phyloP scores from a whole-genome alignment of 1,140 invertebrate genomes.

The Leguminivora glycinivorella region DNA sequence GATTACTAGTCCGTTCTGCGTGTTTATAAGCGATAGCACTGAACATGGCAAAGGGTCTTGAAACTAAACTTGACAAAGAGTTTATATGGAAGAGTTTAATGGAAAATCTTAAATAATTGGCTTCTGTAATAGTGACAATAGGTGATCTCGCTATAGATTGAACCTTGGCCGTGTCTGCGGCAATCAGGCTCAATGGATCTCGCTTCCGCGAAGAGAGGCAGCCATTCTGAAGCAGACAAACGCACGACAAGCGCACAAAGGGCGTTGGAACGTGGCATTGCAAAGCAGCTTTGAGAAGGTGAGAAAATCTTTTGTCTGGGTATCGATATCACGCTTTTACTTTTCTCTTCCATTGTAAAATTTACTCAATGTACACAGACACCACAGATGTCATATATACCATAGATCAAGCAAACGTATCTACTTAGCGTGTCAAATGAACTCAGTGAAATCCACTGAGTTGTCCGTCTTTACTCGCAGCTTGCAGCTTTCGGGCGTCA shows the following conservation, averaged over 20 bases:
- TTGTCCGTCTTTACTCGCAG: no score
- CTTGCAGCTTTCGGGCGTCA: no score
- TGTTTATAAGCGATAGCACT: not conserved
- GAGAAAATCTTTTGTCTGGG: not conserved
- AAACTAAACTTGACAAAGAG: constrained; percentile 13
- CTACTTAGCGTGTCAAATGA: no score
- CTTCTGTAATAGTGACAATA: constrained; percentile 38
- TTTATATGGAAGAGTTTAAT: constrained; percentile 13
- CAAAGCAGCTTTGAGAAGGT: constrained; percentile 47
- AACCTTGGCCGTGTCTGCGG: constrained; percentile 48
- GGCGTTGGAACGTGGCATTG: constrained; percentile 51
- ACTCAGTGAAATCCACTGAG: no score
- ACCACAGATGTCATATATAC: no score
- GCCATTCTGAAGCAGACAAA: constrained; percentile 55
- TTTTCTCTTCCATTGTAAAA: not conserved
- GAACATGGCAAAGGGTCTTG: not conserved
- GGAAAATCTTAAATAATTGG: constrained; percentile 24
- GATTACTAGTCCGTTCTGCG: not conserved
- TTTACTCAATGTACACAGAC: no score
- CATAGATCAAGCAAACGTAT: no score
- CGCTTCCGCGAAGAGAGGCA: constrained; percentile 60
- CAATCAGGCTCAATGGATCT: constrained; percentile 56
- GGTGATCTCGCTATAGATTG: constrained; percentile 56
- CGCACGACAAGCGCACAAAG: constrained; percentile 66
- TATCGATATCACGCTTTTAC: not conserved